Conservation (phyloP, 2,888 invertebrate genomes). For the Dexiosoma caninum region DNA sequence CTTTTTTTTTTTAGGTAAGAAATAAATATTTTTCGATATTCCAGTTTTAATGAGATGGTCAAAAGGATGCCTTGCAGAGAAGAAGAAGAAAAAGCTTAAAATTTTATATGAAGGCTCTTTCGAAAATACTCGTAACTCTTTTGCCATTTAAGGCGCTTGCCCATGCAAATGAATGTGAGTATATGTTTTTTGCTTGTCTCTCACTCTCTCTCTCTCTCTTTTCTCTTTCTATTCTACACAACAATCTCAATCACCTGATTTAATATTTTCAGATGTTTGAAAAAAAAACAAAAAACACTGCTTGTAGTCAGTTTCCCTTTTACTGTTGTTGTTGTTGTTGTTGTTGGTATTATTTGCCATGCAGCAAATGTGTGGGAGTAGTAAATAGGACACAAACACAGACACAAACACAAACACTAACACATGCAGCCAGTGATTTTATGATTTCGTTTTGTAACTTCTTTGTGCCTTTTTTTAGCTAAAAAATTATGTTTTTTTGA, state of each 20-base stretch:
- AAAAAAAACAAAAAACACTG: neutral
- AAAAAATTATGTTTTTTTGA: too few species aligned
- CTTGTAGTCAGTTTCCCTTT: slow-evolving; percentile 4
- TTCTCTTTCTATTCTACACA: too few species aligned
- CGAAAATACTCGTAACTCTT: neutral
- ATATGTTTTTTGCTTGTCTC: neutral
- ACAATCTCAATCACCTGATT: slow-evolving; percentile 58
- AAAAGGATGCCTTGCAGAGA: neutral
- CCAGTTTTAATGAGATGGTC: slow-evolving; percentile 38
- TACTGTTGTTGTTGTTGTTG: neutral
- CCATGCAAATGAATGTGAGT: slow-evolving; percentile 33
- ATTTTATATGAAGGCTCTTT: neutral
- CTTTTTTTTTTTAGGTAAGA: slow-evolving; percentile 13
- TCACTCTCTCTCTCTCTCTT: neutral
- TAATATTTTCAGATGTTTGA: slow-evolving; percentile 45
- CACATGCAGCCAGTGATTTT: neutral
- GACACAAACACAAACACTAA: neutral
- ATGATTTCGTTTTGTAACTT: neutral
- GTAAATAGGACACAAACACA: slow-evolving; percentile 53
- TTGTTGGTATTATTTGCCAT: neutral
- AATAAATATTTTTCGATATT: slow-evolving; percentile 49
- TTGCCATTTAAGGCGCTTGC: slow-evolving; percentile 26
- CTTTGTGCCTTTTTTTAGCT: neutral
- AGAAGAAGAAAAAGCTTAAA: slow-evolving; percentile 18
- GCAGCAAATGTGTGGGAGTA: slow-evolving; percentile 54